Conservation (phyloP, 2,797 vertebrate genomes). For the Hapalemur alaotrensis region DNA sequence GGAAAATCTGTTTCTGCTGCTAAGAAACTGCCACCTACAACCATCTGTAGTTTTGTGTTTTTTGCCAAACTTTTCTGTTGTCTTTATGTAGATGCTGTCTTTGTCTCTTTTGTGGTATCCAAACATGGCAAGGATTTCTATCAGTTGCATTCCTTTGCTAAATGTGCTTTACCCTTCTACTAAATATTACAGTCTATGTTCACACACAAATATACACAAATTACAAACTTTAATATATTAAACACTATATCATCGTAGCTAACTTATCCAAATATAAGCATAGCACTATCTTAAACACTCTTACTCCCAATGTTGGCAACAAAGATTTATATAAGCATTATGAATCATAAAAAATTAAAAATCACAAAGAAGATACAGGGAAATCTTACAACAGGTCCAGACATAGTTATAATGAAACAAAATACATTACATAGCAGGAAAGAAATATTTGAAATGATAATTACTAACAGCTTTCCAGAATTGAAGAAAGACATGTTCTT, state of each 20-base stretch:
- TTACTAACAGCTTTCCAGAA: neutral
- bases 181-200: slow-evolving; percentile 46
- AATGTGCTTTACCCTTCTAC: neutral
- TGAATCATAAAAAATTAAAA: neutral
- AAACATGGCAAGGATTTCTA: slow-evolving; percentile 38
- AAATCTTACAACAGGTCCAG: neutral
- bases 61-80: slow-evolving; percentile 59
- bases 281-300: neutral
- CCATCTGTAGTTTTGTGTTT: slow-evolving; percentile 59
- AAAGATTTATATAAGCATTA: neutral
- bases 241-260: neutral
- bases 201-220: neutral
- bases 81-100: slow-evolving; percentile 52
- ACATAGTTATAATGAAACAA: neutral
- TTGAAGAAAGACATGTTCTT: neutral
- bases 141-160: slow-evolving; percentile 22
- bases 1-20: slow-evolving; percentile 73
- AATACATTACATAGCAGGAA: neutral
- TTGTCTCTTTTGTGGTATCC: slow-evolving; percentile 48
- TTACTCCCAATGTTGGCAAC: neutral
- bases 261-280: neutral
- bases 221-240: neutral
- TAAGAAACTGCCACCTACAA: slow-evolving; percentile 66
- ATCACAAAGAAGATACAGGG: neutral
- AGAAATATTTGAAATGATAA: neutral